Conservation (phyloP, 2,113 vertebrate species). For the Pholis gunnellus region DNA sequence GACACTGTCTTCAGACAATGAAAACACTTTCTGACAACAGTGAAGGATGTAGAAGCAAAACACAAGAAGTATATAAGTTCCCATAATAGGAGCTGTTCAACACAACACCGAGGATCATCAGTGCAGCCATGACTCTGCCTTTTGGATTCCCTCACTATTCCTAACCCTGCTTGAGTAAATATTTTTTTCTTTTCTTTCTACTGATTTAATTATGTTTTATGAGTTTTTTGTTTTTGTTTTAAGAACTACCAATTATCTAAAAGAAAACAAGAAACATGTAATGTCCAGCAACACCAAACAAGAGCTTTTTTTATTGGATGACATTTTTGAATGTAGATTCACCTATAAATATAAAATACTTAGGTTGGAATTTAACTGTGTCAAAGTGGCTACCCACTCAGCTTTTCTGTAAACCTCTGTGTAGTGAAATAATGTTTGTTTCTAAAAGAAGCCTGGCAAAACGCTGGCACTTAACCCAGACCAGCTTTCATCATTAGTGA, state of each 20-base stretch:
- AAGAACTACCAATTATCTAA: background rate
- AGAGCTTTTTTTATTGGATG: background rate
- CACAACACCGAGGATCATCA: too few relatives aligned
- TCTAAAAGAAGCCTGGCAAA: slow-evolving; percentile 2
- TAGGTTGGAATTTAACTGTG: background rate
- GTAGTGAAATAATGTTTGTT: slow-evolving; percentile 5
- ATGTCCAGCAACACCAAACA: background rate
- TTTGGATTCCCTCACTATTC: too few relatives aligned
- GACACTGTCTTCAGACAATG: too few relatives aligned
- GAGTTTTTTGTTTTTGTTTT: background rate
- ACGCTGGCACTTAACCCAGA: slow-evolving; percentile 35
- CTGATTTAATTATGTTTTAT: too few relatives aligned
- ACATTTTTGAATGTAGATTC: background rate
- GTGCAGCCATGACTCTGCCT: too few relatives aligned
- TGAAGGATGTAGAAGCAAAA: too few relatives aligned
- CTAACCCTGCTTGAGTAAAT: background rate
- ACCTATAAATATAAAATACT: background rate
- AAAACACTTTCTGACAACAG: too few relatives aligned
- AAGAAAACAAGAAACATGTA: background rate
- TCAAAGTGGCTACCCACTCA: background rate
- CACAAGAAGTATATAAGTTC: too few relatives aligned
- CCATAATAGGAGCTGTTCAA: too few relatives aligned
- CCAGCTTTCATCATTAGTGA: slow-evolving; percentile 22
- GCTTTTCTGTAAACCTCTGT: background rate
- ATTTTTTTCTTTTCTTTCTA: background rate